Evolutionary conservation across 1,140 invertebrate genomes (phyloP).

Genomic region (Chrysopa pallens): DNA sequence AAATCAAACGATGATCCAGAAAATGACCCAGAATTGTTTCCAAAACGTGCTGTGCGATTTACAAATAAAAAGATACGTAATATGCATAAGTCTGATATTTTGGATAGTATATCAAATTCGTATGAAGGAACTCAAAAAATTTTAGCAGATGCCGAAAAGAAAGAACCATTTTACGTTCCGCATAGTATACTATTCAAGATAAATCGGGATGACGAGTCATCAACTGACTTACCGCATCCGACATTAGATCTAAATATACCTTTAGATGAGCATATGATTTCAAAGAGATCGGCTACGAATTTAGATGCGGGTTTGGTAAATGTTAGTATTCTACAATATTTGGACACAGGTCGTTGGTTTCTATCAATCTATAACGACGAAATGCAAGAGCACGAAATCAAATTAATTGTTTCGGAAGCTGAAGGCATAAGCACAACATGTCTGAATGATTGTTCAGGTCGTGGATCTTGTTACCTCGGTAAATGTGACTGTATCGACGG

Average conservation of each 20-base stretch:
- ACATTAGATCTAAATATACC: conserved; percentile 20
- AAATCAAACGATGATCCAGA: conserved; percentile 14
- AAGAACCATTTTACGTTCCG: conserved; percentile 15
- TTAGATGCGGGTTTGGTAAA: conserved; percentile 57
- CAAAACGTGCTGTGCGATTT: conserved; percentile 8
- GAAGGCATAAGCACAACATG: conserved; percentile 77
- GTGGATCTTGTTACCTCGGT: conserved; percentile 86
- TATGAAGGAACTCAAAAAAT: conserved; percentile 26
- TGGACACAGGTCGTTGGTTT: conserved; percentile 90
- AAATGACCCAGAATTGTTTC: conserved; percentile 20
- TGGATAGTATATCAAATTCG: conserved; percentile 30
- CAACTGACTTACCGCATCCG: conserved; percentile 20
- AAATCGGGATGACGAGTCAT: conserved; percentile 5
- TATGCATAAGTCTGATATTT: conserved; percentile 19
- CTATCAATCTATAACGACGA: conserved; percentile 92
- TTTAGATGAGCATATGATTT: conserved; percentile 34
- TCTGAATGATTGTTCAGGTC: conserved; percentile 84
- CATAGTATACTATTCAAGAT: conserved; percentile 12
- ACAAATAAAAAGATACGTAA: conserved; percentile 10
- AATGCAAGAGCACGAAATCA: conserved; percentile 60
- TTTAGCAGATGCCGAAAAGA: conserved; percentile 22
- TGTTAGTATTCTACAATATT: conserved; percentile 67
- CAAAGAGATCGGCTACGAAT: conserved; percentile 32
- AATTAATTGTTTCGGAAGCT: conserved; percentile 62
- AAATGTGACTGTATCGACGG: conserved; percentile 93